Conservation (phyloP, 2,797 vertebrate species). For the Crocodylus rhombifer region DNA sequence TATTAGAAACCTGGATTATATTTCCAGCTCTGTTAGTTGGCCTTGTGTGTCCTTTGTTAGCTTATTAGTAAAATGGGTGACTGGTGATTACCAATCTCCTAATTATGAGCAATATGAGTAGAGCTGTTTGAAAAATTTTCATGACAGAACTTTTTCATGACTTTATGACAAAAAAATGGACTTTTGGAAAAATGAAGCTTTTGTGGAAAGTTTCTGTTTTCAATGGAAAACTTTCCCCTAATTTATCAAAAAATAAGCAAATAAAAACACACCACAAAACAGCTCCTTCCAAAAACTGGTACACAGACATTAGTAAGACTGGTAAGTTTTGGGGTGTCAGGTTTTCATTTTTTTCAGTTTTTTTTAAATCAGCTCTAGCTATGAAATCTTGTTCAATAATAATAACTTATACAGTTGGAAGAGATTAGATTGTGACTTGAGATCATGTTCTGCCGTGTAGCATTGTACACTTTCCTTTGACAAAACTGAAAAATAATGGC, state of each 20-base stretch:
- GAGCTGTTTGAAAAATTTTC: constrained; percentile 1
- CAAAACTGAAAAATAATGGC: background rate
- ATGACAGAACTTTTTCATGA: background rate
- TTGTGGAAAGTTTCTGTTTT: constrained; percentile 2
- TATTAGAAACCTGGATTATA: background rate
- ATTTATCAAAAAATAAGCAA: background rate
- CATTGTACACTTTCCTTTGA: background rate
- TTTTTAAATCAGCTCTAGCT: background rate
- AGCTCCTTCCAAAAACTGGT: background rate
- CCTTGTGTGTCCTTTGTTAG: background rate
- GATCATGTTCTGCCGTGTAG: background rate
- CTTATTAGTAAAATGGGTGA: background rate
- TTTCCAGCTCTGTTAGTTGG: background rate
- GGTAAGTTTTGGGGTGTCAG: background rate
- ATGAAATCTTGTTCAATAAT: background rate
- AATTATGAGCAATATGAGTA: background rate
- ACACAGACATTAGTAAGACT: background rate
- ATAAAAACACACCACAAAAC: background rate
- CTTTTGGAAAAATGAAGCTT: constrained; percentile 25
- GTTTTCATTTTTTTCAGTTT: background rate
- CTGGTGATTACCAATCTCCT: constrained; percentile 6
- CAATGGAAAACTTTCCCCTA: constrained; percentile 9
- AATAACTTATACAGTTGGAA: background rate
- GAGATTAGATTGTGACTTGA: background rate
- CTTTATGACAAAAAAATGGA: background rate